Base-by-base conservation (phyloP, 2,888 invertebrate species). In the Heliconius erato region DNA sequence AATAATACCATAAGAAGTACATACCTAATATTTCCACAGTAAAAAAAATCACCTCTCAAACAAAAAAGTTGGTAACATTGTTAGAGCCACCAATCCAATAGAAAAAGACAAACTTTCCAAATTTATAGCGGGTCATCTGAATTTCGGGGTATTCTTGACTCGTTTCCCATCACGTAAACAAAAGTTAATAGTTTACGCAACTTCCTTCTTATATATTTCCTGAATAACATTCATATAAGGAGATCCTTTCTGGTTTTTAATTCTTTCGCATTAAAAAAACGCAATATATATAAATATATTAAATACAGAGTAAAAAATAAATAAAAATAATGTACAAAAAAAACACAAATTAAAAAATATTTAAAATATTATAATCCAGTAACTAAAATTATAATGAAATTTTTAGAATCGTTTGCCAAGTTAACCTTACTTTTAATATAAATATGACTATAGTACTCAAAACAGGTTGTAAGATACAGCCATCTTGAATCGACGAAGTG, bases 51-150 rank as follows among this genome's bases (percentile, higher is more conserved):
- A 16, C 59, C 32, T 59, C 32, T 28, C 14, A 35, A 72, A n/a
- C n/a, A 35, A 59, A 76, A 76, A 59, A 14, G 76, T 63, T 40
- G 35, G n/a, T 76, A 76, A 76, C n/a, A 26, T 63, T 74, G n/a
- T 63, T 54, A 35, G 35, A 76, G 63, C 76, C 16, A 35, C n/a
- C 59, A 76, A 76, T n/a, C n/a, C 28, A 32, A 26, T 54, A 32
- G 68, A 71, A 78, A 77, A 67, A 78, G 49, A 71, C 63, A 32
- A 77, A 77, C 49, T 81, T 77, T 26, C 32, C 63, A 79, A 78
- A 83, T 83, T 81, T 83, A 83, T 83, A 79, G 79, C 69, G 74
- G 74, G 65, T 59, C 67, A 79, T 78, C 81, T 49, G 69, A 83
- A 81, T 83, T 59, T 79, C n/a, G 68, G 68, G 78, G 74, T 59